Evolutionary conservation across 2,797 vertebrate species (phyloP).

Genomic region (Peromyscus melanophrys): DNA sequence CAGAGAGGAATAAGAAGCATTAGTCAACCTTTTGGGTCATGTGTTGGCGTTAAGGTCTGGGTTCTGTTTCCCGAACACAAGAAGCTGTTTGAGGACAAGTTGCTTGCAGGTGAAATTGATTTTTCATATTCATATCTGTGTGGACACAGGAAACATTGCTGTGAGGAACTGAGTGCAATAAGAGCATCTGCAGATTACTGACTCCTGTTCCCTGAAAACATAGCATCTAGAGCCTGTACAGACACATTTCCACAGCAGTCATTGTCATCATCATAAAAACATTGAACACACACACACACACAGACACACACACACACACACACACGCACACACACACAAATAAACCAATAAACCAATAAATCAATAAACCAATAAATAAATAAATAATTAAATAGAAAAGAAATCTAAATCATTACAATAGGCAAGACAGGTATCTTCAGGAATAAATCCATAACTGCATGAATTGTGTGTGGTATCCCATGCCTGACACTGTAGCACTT

Average conservation of each 20-base stretch:
- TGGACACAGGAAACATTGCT: slow-evolving; percentile 71
- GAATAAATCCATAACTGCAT: neutral
- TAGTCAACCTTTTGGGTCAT: slow-evolving; percentile 82
- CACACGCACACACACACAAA: too few relatives aligned
- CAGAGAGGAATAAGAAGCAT: slow-evolving; percentile 48
- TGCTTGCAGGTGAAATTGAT: slow-evolving; percentile 81
- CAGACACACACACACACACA: neutral
- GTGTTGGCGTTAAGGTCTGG: slow-evolving; percentile 71
- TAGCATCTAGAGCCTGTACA: neutral
- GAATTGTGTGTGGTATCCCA: neutral
- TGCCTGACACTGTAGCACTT: neutral
- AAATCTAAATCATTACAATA: neutral
- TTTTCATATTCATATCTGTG: slow-evolving; percentile 89
- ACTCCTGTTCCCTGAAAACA: neutral
- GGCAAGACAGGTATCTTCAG: neutral
- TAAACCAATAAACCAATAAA: neutral
- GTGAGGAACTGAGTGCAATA: neutral
- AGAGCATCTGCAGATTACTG: neutral
- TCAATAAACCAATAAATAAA: too few relatives aligned
- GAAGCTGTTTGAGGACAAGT: slow-evolving; percentile 85
- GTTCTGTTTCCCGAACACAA: slow-evolving; percentile 87
- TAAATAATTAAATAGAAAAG: neutral
- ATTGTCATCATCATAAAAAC: neutral
- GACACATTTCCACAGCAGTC: neutral
- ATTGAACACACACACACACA: neutral